A percentile compares a stretch with the other conserved stretches of the same genome.
These are phyloP conservation scores for Dolichallabes microphthalmus DNA, from an alignment of 2,113 vertebrate genomes.

Conservation along the genomic window DNA sequence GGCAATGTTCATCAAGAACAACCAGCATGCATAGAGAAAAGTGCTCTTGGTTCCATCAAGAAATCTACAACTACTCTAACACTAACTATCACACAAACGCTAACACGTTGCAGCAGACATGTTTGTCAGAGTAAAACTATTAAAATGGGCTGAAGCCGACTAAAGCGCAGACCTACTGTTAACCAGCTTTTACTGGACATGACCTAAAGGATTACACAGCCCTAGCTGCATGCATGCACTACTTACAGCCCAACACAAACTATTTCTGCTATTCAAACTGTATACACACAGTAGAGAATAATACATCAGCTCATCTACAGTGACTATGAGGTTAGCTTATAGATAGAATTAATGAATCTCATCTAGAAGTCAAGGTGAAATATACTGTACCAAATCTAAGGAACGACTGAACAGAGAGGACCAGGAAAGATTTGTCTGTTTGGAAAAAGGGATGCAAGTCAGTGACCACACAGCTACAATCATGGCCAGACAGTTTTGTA, in stretches of 20 bases:
- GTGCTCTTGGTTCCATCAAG: not conserved
- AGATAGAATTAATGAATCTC: constrained; percentile 4
- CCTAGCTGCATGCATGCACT: constrained; percentile 17
- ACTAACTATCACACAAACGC: not conserved
- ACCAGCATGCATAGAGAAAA: constrained; percentile 2
- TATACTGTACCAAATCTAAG: constrained; percentile 81
- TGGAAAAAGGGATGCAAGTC: constrained; percentile 66
- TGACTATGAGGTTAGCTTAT: constrained; percentile 10
- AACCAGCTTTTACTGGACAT: constrained; percentile 18
- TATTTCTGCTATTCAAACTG: not conserved
- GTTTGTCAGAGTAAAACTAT: not conserved
- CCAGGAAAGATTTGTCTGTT: constrained; percentile 83
- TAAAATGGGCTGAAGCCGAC: not conserved
- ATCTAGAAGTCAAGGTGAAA: constrained; percentile 35
- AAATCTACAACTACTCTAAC: not conserved
- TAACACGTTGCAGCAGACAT: not conserved
- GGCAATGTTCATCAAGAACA: constrained; percentile 24
- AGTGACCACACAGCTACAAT: constrained; percentile 43
- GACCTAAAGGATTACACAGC: not conserved
- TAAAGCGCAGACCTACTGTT: not conserved
- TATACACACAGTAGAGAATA: not conserved
- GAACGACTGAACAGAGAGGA: constrained; percentile 81
- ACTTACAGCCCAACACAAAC: not conserved
- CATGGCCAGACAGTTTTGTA: not conserved
- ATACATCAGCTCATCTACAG: not conserved